Base-by-base conservation (phyloP, 2,113 vertebrate species). In the Pelecanus crispus region DNA sequence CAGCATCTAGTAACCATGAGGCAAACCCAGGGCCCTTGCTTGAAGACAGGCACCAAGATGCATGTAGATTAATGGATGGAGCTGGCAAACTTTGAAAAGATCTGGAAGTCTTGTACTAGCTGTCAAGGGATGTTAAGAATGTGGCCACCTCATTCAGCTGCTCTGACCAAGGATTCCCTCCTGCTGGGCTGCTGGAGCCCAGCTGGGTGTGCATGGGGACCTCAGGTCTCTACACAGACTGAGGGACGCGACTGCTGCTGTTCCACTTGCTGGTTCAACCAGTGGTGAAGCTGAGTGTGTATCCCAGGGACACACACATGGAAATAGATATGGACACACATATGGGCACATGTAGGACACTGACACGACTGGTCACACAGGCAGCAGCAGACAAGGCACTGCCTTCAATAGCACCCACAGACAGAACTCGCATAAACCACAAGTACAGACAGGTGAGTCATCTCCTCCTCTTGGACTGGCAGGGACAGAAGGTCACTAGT, bases 161-260 rank as follows among this genome's bases (percentile, higher is more conserved):
- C 26, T 79, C 36, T 34, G 17, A 11, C 9, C n/a, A 59, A 66
- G 16, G 5, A 45, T 1, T 61, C 3, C 28, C 13, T 80, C 32
- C 8, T 66, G 10, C 52, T 25, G 10, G 17, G 13, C 32, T 59
- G 19, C 11, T 86, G 52, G 13, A 53, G 3, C 11, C 34, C 44
- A 34, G 18, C 7, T 1, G 0, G 9, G 7, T 65, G 18, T 0
- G 1, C 36, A 8, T 1, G 2, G 16, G 5, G 36, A 52, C 5
- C 2, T 1, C 3, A 1, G 11, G 12, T 40, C 8, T 79, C 34
- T 61, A 25, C 25, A 11, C 11, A 21, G 13, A 9, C 24, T 80
- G 74, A 59, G 13, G 11, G 13, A 52, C 1, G 1, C 1, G 1
- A 2, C 24, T 29, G 19, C 12, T 1, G 0, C 11, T 52, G 19